Evolutionary conservation across 92 coral and sea anemone genomes (phyloP).

Genomic region (Phymanthus crucifer): DNA sequence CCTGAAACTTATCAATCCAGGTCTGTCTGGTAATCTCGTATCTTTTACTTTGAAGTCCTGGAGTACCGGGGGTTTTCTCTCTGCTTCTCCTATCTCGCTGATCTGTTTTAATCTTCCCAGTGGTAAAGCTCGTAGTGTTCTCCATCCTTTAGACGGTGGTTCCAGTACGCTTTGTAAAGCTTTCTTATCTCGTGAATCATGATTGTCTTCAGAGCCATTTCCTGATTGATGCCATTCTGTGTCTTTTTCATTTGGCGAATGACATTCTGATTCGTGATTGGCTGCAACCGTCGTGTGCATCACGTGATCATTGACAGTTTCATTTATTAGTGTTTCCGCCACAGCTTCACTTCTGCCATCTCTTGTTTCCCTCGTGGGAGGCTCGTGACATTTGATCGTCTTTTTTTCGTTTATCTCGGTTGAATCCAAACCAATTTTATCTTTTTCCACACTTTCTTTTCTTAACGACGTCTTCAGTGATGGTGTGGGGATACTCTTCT

Average conservation of each 20-base stretch:
- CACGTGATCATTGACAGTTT: neutral
- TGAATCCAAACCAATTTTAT: neutral
- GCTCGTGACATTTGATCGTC: neutral
- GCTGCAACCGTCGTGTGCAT: neutral
- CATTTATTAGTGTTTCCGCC: neutral
- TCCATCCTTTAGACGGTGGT: constrained; percentile 29
- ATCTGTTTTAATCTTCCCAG: constrained; percentile 6
- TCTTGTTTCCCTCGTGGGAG: neutral
- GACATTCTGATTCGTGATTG: constrained; percentile 11
- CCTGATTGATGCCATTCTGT: neutral
- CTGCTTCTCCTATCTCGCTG: neutral
- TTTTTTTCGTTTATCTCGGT: neutral
- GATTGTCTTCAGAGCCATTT: no score
- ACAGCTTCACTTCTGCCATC: neutral
- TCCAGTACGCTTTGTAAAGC: neutral
- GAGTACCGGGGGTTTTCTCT: neutral
- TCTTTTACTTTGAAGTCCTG: neutral
- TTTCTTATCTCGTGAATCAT: neutral
- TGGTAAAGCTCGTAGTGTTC: constrained; percentile 23
- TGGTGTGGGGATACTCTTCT: neutral
- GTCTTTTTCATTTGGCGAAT: neutral
- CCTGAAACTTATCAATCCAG: constrained; percentile 30
- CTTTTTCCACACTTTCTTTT: neutral
- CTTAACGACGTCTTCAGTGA: neutral
- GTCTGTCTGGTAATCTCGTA: neutral